phyloP scores from a whole-genome alignment of 2,888 invertebrate species.

The Clitarchus hookeri region DNA sequence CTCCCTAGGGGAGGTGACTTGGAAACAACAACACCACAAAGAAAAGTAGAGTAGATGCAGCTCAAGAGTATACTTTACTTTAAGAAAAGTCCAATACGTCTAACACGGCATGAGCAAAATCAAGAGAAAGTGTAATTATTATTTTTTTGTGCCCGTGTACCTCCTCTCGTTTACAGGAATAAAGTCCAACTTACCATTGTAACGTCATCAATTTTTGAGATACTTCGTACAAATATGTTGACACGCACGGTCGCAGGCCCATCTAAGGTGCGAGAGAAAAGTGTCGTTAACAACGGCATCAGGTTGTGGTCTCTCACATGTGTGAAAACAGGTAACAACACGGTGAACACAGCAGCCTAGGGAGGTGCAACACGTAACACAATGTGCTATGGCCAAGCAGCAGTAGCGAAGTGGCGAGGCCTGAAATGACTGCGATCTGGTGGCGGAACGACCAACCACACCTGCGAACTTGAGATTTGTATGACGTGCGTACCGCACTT shows the following conservation, averaged over 20 bases:
- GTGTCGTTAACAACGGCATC: slow-evolving; percentile 35
- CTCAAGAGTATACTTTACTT: neutral
- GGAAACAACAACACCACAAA: neutral
- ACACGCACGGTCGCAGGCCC: slow-evolving; percentile 95
- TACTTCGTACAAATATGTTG: slow-evolving; percentile 98
- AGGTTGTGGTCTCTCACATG: neutral
- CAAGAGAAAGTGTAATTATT: neutral
- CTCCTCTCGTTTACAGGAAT: slow-evolving; percentile 12
- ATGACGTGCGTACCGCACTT: too few relatives aligned
- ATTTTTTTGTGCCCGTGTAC: slow-evolving; percentile 31
- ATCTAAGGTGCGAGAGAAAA: slow-evolving; percentile 60
- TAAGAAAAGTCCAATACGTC: neutral
- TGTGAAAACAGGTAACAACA: neutral
- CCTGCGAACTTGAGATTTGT: too few relatives aligned
- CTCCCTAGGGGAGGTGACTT: slow-evolving; percentile 2
- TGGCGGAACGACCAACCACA: neutral
- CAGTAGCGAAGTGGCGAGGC: neutral
- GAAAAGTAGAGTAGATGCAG: neutral
- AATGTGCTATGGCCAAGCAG: neutral
- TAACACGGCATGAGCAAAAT: neutral
- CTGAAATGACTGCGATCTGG: slow-evolving; percentile 10
- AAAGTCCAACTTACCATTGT: slow-evolving; percentile 87
- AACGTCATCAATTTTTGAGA: slow-evolving; percentile 99
- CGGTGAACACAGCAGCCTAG: neutral
- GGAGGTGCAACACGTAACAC: neutral